phyloP scores from a whole-genome alignment of 2,888 invertebrate species.

The Drosophila algonquin region DNA sequence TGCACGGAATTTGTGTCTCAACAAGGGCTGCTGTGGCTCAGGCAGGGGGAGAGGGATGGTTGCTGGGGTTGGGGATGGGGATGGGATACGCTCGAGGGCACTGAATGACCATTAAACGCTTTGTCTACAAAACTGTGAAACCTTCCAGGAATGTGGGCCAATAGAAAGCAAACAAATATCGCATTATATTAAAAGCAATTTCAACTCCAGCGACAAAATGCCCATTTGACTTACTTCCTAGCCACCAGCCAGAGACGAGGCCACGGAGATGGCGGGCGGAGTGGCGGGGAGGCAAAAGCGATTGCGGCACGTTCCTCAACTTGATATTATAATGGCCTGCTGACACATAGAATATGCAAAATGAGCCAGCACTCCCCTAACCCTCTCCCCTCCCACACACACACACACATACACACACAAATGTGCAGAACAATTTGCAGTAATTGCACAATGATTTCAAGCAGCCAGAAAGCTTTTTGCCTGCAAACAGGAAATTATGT shows the following conservation, averaged over 20 bases:
- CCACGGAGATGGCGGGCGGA: not conserved
- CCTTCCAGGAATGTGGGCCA: conserved; percentile 59
- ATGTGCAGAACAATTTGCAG: conserved; percentile 38
- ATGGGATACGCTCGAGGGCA: conserved; percentile 46
- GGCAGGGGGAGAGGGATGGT: too few relatives aligned
- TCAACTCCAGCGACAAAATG: conserved; percentile 69
- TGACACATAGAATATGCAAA: conserved; percentile 43
- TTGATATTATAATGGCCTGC: conserved; percentile 46
- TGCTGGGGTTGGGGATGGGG: conserved; percentile 1
- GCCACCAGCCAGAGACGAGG: not conserved
- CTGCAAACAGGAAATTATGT: conserved; percentile 47
- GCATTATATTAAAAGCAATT: conserved; percentile 75
- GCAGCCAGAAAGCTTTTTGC: conserved; percentile 20
- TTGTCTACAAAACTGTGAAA: conserved; percentile 37
- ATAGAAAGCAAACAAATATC: conserved; percentile 65
- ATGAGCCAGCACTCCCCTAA: conserved; percentile 14
- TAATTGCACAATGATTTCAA: conserved; percentile 41
- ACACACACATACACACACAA: conserved; percentile 8
- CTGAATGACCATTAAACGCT: conserved; percentile 71
- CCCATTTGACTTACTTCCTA: conserved; percentile 27
- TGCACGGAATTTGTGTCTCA: conserved; percentile 40
- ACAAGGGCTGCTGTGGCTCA: conserved; percentile 21
- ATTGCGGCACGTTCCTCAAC: conserved; percentile 64
- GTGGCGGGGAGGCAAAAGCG: conserved; percentile 31
- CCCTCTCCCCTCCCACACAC: not conserved